A percentile compares a stretch with the other conserved stretches of the same genome.
These are phyloP conservation scores for Carollia perspicillata DNA, from an alignment of 2,113 vertebrate species.

Conservation along the genomic window DNA sequence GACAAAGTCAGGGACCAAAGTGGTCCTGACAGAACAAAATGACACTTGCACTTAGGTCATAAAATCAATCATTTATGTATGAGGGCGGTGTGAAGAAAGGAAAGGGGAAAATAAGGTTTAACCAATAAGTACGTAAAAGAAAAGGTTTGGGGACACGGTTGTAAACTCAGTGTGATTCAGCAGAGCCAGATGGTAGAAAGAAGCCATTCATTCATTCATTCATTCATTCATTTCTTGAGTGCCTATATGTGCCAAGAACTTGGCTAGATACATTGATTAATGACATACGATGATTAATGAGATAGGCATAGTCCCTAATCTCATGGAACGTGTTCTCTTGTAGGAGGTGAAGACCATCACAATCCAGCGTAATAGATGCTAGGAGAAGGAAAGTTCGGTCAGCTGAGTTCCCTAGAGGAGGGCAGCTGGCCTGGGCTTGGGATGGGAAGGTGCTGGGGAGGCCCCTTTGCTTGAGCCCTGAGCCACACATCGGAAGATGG, in stretches of 20 bases:
- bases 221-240: not conserved
- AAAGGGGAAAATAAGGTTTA: not conserved
- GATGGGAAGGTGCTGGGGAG: not conserved
- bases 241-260: not conserved
- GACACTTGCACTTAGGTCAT: not conserved
- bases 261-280: not conserved
- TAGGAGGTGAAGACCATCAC: not conserved
- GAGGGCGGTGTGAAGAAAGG: not conserved
- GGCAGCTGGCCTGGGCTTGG: not conserved
- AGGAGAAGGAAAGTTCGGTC: not conserved
- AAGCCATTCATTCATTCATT: not conserved
- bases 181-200: not conserved
- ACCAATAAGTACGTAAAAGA: not conserved
- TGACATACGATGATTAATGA: not conserved
- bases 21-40: not conserved
- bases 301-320: not conserved
- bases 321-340: not conserved
- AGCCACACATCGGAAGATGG: not conserved
- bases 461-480: not conserved
- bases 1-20: slow-evolving; percentile 10
- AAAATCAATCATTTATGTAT: not conserved
- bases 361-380: not conserved
- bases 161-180: not conserved
- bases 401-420: not conserved
- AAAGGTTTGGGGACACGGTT: not conserved